Percentiles rank a stretch among this genome's conserved stretches.
Conservation (phyloP, 2,888 invertebrate species). For the Anagyrus pseudococci region DNA sequence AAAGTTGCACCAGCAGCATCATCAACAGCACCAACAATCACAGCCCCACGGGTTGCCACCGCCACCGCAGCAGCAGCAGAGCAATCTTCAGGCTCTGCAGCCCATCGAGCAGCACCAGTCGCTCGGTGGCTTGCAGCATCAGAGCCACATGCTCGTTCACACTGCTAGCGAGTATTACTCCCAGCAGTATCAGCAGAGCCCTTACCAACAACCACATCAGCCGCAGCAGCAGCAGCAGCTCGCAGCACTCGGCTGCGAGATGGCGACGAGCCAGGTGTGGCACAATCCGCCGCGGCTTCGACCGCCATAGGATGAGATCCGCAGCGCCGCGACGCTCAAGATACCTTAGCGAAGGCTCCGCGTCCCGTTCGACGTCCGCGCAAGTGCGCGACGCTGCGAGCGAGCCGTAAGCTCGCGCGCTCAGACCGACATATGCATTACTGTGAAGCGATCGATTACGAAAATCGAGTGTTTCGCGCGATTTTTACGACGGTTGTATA, state of each 20-base stretch:
- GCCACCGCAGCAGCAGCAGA: conserved; percentile 35
- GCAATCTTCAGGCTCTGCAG: conserved; percentile 32
- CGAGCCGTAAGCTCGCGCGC: background rate
- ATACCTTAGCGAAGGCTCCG: conserved; percentile 58
- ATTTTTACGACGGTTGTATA: conserved; percentile 36
- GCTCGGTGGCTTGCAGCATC: conserved; percentile 40
- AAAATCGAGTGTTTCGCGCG: conserved; percentile 27
- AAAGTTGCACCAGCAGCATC: conserved; percentile 51
- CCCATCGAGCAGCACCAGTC: conserved; percentile 34
- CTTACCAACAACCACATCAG: conserved; percentile 43
- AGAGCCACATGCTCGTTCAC: conserved; percentile 42
- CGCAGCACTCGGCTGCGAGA: conserved; percentile 44
- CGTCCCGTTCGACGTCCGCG: conserved; percentile 10
- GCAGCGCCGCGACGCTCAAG: conserved; percentile 53
- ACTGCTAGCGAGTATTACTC: conserved; percentile 42
- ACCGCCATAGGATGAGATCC: conserved; percentile 58
- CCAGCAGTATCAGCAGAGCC: conserved; percentile 48
- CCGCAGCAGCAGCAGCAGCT: conserved; percentile 48
- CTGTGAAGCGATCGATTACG: conserved; percentile 14
- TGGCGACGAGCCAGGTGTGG: conserved; percentile 55
- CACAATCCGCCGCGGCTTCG: conserved; percentile 59
- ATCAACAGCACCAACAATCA: conserved; percentile 40
- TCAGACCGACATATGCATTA: background rate
- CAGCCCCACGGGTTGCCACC: conserved; percentile 30
- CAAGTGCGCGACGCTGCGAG: background rate